phyloP scores from a whole-genome alignment of 2,797 vertebrate genomes.

The Gallinago stenura region DNA sequence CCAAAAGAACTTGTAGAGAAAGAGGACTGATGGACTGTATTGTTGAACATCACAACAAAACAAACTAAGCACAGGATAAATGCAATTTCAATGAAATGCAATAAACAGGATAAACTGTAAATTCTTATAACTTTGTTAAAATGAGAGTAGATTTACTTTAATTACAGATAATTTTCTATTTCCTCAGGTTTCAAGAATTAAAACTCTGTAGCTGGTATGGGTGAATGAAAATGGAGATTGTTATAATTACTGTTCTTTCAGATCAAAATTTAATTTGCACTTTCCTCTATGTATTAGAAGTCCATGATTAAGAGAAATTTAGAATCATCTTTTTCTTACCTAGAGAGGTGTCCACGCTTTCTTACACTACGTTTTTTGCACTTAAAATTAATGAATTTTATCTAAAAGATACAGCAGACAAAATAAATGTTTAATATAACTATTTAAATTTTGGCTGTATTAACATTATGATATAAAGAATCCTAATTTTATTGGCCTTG shows the following conservation, averaged over 20 bases:
- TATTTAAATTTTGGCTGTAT: constrained; percentile 13
- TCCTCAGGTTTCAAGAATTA: neutral
- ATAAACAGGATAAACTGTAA: neutral
- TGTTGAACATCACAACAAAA: neutral
- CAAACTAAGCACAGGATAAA: neutral
- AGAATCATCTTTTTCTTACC: neutral
- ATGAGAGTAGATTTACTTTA: neutral
- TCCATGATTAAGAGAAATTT: neutral
- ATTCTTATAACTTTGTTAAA: neutral
- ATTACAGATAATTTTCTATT: neutral
- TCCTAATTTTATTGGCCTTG: neutral
- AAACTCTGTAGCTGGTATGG: neutral
- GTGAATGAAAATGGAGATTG: neutral
- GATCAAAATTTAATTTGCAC: constrained; percentile 27
- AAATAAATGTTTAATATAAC: constrained; percentile 23
- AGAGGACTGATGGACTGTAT: neutral
- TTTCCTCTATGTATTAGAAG: neutral
- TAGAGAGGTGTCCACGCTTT: neutral
- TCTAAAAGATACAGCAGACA: constrained; percentile 5
- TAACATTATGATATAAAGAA: constrained; percentile 28
- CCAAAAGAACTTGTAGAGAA: neutral
- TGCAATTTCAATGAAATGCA: neutral
- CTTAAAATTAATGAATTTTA: constrained; percentile 46
- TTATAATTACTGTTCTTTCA: constrained; percentile 1
- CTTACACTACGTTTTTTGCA: neutral